These are phyloP conservation scores for Nasonia longicornis DNA, from an alignment of 1,140 invertebrate genomes.

Conservation along the genomic window DNA sequence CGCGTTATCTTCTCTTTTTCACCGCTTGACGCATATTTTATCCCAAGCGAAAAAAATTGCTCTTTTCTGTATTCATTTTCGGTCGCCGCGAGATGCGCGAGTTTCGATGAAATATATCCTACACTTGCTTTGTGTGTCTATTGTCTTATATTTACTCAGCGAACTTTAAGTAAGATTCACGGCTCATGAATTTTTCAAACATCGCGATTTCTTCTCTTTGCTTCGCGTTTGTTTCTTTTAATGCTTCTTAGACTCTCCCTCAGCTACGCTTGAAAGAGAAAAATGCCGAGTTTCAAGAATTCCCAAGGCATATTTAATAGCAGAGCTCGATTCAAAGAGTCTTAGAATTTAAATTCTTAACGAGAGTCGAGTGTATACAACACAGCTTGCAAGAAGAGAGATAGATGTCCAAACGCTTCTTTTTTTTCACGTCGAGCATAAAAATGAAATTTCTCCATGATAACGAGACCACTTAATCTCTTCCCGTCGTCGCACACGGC, in stretches of 20 bases:
- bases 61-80: background rate
- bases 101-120: background rate
- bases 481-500: too few species aligned
- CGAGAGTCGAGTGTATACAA: too few species aligned
- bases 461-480: too few species aligned
- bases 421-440: too few species aligned
- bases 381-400: too few species aligned
- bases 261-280: background rate
- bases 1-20: background rate
- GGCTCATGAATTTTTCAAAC: background rate
- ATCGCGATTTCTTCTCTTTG: background rate
- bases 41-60: background rate
- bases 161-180: slow-evolving; percentile 1
- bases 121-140: background rate
- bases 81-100: background rate
- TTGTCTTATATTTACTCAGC: background rate
- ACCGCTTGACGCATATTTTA: background rate
- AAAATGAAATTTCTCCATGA: too few species aligned
- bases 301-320: background rate
- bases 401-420: too few species aligned
- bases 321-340: background rate
- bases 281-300: background rate
- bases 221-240: background rate
- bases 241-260: background rate
- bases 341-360: too few species aligned